Evolutionary conservation across 2,888 invertebrate genomes (phyloP), one percentile per base, ranked within the genome.

Genomic region (Rhimphoctona megacephalus): DNA sequence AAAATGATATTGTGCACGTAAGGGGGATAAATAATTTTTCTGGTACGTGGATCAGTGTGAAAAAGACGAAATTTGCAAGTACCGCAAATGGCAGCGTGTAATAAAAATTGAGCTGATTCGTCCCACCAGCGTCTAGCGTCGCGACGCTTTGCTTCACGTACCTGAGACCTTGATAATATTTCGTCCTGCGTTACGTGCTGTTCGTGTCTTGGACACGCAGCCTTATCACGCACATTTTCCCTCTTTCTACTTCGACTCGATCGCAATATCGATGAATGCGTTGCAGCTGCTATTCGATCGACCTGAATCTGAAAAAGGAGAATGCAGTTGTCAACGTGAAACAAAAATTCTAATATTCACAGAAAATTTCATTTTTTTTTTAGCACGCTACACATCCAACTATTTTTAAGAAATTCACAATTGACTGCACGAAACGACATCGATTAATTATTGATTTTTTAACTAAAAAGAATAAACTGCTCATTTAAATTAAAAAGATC

Each of bases 221-320:
- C 84, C 76, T 81, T 89, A 33, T 88, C 87, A 3, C 85, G 57
- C 14, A 73, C 73, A 36, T 66, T 78, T 11, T 85, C 78, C 43
- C 83, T 54, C 11, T 76, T 69, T 30, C 57, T 84, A 30, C 52
- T 67, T 14, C 80, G 81, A 57, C 76, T 72, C n/a, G 86, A 89
- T 78, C 96, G 96, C 52, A 94, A 93, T 80, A 96, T 88, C n/a
- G 96, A 96, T 19, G 97, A 95, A 90, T 96, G 95, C 0, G 97
- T 97, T 1, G 96, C 96, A 0, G 96, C 96, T 9, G 96, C 95
- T 81, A 97, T 95, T 80, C 97, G 95, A 36, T 96, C 96, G 90
- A 96, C 89, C 81, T 94, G 92, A 46, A 94, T 95, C 96, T 96
- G 25, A 25, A 39, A 78, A 52, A 39, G 52, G 8, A 19, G 25